A percentile compares a stretch with the other conserved stretches of the same genome.
phyloP scores from a whole-genome alignment of 2,113 vertebrate species.

The Emydocephalus ijimae region DNA sequence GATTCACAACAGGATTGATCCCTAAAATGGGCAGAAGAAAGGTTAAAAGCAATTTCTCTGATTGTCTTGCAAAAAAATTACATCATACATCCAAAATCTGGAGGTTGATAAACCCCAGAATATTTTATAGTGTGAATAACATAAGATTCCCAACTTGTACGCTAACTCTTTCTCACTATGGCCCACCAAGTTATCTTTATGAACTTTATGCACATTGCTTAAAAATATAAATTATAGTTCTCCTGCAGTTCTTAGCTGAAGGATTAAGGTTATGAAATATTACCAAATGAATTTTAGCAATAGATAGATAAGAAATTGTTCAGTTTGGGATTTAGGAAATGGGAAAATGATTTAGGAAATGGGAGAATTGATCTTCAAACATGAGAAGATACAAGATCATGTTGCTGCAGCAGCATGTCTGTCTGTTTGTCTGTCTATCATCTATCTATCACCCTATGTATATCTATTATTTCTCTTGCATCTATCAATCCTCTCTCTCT shows the following conservation, averaged over 20 bases:
- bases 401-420: not conserved
- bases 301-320: not conserved
- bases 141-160: not conserved
- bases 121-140: not conserved
- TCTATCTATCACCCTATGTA: not conserved
- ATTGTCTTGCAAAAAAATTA: fast-evolving
- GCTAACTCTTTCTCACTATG: not conserved
- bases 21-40: conserved; percentile 28
- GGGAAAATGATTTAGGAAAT: not conserved
- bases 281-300: not conserved
- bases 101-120: not conserved
- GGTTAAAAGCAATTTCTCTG: not conserved
- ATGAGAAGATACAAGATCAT: not conserved
- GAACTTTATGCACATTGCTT: not conserved
- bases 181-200: not conserved
- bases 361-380: not conserved
- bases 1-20: too few relatives aligned
- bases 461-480: not conserved
- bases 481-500: not conserved
- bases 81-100: not conserved
- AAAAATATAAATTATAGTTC: not conserved
- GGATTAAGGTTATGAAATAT: not conserved
- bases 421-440: too few relatives aligned
- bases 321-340: not conserved
- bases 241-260: not conserved